Evolutionary conservation across 2,888 invertebrate genomes (phyloP).

Genomic region (Carterocephalus palaemon): DNA sequence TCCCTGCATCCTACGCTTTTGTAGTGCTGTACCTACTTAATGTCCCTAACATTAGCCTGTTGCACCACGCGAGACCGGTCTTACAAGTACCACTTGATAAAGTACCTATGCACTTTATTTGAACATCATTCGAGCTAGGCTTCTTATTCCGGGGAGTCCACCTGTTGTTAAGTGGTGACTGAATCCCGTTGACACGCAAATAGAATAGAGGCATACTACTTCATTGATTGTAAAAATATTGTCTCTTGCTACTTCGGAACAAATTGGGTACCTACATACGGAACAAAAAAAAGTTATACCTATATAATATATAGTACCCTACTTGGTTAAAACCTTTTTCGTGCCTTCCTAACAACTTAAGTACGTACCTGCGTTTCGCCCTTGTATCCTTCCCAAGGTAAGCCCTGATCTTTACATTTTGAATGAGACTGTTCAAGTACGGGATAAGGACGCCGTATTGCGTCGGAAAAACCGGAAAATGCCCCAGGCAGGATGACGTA

Average conservation of each 20-base stretch:
- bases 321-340: background rate
- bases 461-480: slow-evolving; percentile 21
- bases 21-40: slow-evolving; percentile 8
- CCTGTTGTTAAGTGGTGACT: too few relatives aligned
- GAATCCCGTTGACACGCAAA: too few relatives aligned
- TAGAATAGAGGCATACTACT: too few relatives aligned
- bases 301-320: too few relatives aligned
- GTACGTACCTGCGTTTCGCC: background rate
- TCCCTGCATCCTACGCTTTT: slow-evolving; percentile 21
- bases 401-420: slow-evolving; percentile 16
- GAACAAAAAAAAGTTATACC: too few relatives aligned
- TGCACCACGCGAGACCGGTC: slow-evolving; percentile 20
- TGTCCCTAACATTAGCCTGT: slow-evolving; percentile 26
- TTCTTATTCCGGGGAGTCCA: too few relatives aligned
- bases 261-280: too few relatives aligned
- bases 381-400: slow-evolving; percentile 2
- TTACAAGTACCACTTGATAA: slow-evolving; percentile 12
- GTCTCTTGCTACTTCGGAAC: too few relatives aligned
- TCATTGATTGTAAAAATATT: too few relatives aligned
- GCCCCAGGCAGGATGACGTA: slow-evolving; percentile 20
- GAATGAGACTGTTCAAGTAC: slow-evolving; percentile 18
- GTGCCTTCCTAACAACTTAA: slow-evolving; percentile 4
- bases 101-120: slow-evolving; percentile 4
- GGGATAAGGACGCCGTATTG: slow-evolving; percentile 17
- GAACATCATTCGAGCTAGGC: background rate